Conservation (phyloP, 23 tunicate genomes). For the Oikopleura dioica region DNA sequence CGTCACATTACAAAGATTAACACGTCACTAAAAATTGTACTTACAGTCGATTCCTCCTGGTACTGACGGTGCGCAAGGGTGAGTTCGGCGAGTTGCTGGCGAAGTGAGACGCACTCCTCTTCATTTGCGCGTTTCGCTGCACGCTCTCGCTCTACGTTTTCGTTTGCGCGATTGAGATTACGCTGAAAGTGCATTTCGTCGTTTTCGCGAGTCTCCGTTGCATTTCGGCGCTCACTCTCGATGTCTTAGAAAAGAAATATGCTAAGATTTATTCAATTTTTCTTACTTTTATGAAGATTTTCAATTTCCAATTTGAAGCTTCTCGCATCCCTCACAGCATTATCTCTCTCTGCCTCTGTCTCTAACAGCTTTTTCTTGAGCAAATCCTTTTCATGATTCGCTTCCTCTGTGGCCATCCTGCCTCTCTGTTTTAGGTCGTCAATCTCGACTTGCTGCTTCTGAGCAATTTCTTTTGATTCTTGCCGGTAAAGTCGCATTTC, state of each 20-base stretch:
- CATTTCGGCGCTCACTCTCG: background rate
- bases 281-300: background rate
- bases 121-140: background rate
- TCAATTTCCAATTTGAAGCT: background rate
- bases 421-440: background rate
- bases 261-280: background rate
- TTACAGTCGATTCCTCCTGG: too few species aligned
- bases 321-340: background rate
- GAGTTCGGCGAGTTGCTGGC: background rate
- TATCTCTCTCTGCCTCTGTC: background rate
- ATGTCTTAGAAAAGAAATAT: background rate
- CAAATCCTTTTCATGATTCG: background rate
- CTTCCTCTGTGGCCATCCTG: background rate
- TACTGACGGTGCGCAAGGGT: too few species aligned
- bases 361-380: background rate
- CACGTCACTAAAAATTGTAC: too few species aligned
- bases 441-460: background rate
- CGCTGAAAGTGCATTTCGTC: conserved; percentile 1
- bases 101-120: background rate
- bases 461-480: background rate
- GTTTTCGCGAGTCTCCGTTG: background rate
- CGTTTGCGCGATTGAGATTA: background rate
- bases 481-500: background rate
- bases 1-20: too few species aligned
- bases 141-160: background rate